A percentile compares a stretch with the other conserved stretches of the same genome.
phyloP scores from a whole-genome alignment of 2,888 invertebrate species.

The Elmis aenea region DNA sequence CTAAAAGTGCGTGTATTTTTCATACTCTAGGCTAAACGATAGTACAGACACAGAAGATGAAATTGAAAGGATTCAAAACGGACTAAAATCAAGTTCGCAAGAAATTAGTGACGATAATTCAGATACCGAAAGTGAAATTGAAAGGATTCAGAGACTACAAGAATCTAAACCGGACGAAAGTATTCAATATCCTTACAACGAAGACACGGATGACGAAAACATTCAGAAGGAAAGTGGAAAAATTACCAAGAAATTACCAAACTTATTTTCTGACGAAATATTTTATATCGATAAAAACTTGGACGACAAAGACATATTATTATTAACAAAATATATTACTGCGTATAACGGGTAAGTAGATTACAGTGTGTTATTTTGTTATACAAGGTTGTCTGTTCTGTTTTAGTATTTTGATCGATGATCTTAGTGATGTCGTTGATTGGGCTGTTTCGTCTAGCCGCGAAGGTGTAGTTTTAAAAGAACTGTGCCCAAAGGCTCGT shows the following conservation, averaged over 20 bases:
- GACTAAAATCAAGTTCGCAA: no score
- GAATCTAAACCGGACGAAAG: slow-evolving; percentile 23
- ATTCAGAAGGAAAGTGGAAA: slow-evolving; percentile 18
- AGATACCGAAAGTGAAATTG: slow-evolving; percentile 62
- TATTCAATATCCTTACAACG: slow-evolving; percentile 9
- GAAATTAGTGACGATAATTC: slow-evolving; percentile 34
- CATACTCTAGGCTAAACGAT: no score
- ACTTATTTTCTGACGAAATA: slow-evolving; percentile 48
- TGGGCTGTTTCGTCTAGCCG: slow-evolving; percentile 33
- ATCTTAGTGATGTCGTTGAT: slow-evolving; percentile 33
- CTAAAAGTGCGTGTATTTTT: no score
- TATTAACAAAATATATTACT: slow-evolving; percentile 50
- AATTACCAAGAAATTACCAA: slow-evolving; percentile 42
- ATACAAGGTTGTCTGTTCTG: slow-evolving; percentile 3
- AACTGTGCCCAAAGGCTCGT: slow-evolving; percentile 27
- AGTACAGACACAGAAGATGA: no score
- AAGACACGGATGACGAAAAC: slow-evolving; percentile 44
- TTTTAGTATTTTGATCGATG: slow-evolving; percentile 33
- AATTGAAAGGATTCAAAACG: not conserved
- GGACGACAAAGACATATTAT: slow-evolving; percentile 35
- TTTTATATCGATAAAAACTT: slow-evolving; percentile 50
- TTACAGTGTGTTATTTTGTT: not conserved
- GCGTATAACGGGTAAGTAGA: slow-evolving; percentile 58
- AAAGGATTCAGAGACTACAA: slow-evolving; percentile 41
- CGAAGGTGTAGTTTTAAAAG: slow-evolving; percentile 29